phyloP scores from a whole-genome alignment of 2,888 invertebrate species.

The Tortricodes alternella region DNA sequence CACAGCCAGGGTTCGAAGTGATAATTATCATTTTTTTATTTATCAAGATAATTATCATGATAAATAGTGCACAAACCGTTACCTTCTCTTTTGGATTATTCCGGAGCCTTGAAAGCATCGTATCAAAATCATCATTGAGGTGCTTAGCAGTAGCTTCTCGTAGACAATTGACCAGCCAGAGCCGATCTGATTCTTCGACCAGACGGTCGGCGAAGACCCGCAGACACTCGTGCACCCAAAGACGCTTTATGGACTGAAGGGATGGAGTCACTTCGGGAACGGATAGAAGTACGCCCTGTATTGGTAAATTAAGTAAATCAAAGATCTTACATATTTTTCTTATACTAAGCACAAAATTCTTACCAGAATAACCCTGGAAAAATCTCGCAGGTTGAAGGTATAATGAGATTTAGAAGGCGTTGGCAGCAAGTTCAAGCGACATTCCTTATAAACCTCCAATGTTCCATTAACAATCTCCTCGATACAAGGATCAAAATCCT shows the following conservation, averaged over 20 bases:
- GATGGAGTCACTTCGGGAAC: conserved; percentile 96
- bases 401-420: conserved; percentile 97
- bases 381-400: conserved; percentile 96
- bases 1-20: no score
- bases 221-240: conserved; percentile 97
- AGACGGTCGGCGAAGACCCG: conserved; percentile 97
- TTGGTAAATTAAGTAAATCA: background rate
- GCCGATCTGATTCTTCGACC: conserved; percentile 90
- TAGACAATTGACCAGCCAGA: conserved; percentile 91
- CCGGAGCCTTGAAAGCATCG: conserved; percentile 86
- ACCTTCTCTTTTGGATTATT: conserved; percentile 52
- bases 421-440: conserved; percentile 91
- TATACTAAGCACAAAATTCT: background rate
- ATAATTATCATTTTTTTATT: no score
- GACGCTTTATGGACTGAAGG: conserved; percentile 91
- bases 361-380: conserved; percentile 94
- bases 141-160: conserved; percentile 82
- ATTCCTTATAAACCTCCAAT: conserved; percentile 92
- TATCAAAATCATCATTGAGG: conserved; percentile 86
- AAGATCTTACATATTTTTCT: background rate
- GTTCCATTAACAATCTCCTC: conserved; percentile 94
- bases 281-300: conserved; percentile 92
- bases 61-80: no score
- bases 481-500: conserved; percentile 96
- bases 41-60: no score